A percentile compares a stretch with the other conserved stretches of the same genome.
phyloP scores from a whole-genome alignment of 2,888 invertebrate genomes.

The Stegophylla sp. region DNA sequence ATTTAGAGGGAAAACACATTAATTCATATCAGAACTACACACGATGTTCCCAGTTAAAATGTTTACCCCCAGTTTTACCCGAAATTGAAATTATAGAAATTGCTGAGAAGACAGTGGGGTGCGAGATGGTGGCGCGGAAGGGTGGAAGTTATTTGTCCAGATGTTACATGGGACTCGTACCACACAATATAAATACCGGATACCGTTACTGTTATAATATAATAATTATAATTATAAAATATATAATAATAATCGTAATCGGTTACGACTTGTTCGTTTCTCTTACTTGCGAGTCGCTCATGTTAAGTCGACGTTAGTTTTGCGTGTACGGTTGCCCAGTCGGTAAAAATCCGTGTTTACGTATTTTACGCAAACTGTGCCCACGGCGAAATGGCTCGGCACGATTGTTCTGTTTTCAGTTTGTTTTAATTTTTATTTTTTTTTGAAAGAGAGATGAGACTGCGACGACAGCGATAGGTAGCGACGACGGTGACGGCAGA shows the following conservation, averaged over 20 bases:
- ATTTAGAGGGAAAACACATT: no score
- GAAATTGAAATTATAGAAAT: no score
- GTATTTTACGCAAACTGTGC: constrained; percentile 55
- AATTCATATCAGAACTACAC: no score
- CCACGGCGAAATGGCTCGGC: constrained; percentile 42
- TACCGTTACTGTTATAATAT: no score
- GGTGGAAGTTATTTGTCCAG: background rate
- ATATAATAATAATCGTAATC: background rate
- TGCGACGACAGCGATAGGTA: background rate
- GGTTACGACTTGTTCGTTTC: background rate
- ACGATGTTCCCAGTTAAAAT: no score
- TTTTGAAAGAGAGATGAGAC: background rate
- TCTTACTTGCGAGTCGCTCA: constrained; percentile 58
- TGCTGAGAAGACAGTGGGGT: no score
- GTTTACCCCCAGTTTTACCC: no score
- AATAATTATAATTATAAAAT: background rate
- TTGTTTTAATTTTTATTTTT: constrained; percentile 3
- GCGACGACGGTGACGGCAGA: constrained; percentile 19
- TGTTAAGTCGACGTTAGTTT: constrained; percentile 55
- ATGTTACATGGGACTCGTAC: background rate
- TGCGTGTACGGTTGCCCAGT: constrained; percentile 48
- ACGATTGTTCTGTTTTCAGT: background rate
- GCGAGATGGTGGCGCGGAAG: background rate
- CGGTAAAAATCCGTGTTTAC: constrained; percentile 59
- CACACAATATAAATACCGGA: background rate